These are phyloP conservation scores for Trichonephila inaurata DNA, from an alignment of 1,140 invertebrate genomes.

Conservation along the genomic window DNA sequence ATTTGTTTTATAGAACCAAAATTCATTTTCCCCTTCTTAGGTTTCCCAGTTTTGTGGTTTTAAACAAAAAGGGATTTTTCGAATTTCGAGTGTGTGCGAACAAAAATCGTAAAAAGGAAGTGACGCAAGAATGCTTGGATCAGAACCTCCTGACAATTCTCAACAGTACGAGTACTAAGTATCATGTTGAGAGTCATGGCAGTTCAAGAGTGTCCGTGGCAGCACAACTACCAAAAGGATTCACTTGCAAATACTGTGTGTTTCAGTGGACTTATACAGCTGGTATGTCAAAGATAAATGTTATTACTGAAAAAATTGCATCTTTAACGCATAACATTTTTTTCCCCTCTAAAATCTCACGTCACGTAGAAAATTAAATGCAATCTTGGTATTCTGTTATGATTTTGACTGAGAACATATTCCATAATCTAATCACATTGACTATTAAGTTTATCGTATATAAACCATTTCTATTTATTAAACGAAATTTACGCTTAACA, in stretches of 20 bases:
- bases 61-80: conserved; percentile 90
- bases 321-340: no score
- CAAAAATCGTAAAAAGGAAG: conserved; percentile 80
- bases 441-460: no score
- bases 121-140: conserved; percentile 85
- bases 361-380: no score
- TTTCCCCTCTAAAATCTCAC: no score
- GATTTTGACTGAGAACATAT: no score
- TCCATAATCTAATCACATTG: no score
- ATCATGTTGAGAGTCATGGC: conserved; percentile 50
- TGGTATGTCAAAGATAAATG: conserved; percentile 78
- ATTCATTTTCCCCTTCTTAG: no score
- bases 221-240: conserved; percentile 88
- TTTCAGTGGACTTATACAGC: conserved; percentile 86
- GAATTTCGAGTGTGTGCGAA: conserved; percentile 91
- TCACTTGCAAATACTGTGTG: conserved; percentile 85
- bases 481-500: no score
- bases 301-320: neutral
- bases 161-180: conserved; percentile 80
- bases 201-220: conserved; percentile 75
- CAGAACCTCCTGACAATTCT: conserved; percentile 81
- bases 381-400: no score
- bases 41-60: no score
- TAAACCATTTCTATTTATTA: no score
- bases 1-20: no score